These are phyloP conservation scores for Pristionchus japonicus DNA, from an alignment of 2,888 invertebrate genomes.

Conservation along the genomic window DNA sequence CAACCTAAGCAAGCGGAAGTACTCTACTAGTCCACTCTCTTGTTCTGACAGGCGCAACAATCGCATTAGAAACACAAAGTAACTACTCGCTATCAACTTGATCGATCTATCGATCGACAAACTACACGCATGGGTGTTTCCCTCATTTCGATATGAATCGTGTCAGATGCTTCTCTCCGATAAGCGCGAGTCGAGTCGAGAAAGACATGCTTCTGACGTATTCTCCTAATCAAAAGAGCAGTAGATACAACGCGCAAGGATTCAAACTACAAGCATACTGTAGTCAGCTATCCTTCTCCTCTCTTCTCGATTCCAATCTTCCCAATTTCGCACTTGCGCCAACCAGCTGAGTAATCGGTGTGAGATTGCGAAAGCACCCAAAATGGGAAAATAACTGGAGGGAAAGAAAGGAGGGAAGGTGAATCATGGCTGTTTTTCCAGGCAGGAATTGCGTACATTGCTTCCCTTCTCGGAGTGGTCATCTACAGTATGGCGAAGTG, in stretches of 20 bases:
- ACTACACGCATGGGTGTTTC: slow-evolving; percentile 1
- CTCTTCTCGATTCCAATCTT: background rate
- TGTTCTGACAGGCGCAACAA: background rate
- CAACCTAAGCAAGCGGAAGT: background rate
- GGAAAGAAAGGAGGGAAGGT: background rate
- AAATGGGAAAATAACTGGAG: background rate
- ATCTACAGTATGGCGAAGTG: slow-evolving; percentile 42
- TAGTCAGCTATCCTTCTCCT: background rate
- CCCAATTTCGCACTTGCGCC: background rate
- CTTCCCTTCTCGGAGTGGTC: slow-evolving; percentile 50
- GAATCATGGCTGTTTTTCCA: slow-evolving; percentile 43
- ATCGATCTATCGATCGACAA: slow-evolving; percentile 25
- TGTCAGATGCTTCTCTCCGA: background rate
- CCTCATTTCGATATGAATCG: slow-evolving; percentile 1
- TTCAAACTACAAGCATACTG: background rate
- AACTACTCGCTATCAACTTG: background rate
- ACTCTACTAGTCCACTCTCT: background rate
- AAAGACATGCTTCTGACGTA: background rate
- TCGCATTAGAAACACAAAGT: slow-evolving; percentile 20
- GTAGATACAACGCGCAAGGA: background rate
- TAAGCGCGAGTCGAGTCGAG: background rate
- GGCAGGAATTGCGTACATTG: slow-evolving; percentile 52
- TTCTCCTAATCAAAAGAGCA: slow-evolving; percentile 1
- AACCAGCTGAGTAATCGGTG: slow-evolving; percentile 1
- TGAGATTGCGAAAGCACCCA: background rate